Evolutionary conservation across 2,113 vertebrate species (phyloP).

Genomic region (Tor tambroides): DNA sequence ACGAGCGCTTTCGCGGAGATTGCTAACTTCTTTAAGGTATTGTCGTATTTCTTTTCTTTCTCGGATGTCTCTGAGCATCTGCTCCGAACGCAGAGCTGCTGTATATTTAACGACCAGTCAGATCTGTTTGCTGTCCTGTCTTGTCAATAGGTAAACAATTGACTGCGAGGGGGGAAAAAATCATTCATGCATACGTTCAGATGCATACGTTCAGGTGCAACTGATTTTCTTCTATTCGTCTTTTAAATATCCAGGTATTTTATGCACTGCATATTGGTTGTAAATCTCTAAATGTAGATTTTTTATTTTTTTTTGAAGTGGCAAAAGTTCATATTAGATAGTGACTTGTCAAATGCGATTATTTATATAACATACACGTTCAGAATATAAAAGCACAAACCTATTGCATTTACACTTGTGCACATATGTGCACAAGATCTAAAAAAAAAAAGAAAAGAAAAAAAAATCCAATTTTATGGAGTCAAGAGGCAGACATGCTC

Average conservation of each 20-base stretch:
- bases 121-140: background rate
- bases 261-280: too few species aligned
- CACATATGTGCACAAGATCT: background rate
- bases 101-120: constrained; percentile 38
- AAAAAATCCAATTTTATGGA: constrained; percentile 9
- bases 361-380: background rate
- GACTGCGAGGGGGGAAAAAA: background rate
- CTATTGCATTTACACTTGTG: background rate
- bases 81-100: constrained; percentile 26
- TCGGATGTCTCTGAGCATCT: constrained; percentile 39
- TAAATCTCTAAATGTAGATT: background rate
- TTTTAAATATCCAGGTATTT: background rate
- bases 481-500: constrained; percentile 19
- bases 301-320: too few species aligned
- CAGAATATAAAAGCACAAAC: too few species aligned
- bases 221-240: background rate
- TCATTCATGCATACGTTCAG: background rate
- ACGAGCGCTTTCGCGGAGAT: constrained; percentile 69
- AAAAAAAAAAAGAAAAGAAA: background rate
- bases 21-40: constrained; percentile 79
- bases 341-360: too few species aligned
- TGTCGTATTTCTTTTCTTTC: background rate
- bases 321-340: background rate
- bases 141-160: constrained; percentile 37
- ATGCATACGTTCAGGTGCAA: background rate